Evolutionary conservation across 2,888 invertebrate species (phyloP).

Genomic region (Drosophila engyochracea): DNA sequence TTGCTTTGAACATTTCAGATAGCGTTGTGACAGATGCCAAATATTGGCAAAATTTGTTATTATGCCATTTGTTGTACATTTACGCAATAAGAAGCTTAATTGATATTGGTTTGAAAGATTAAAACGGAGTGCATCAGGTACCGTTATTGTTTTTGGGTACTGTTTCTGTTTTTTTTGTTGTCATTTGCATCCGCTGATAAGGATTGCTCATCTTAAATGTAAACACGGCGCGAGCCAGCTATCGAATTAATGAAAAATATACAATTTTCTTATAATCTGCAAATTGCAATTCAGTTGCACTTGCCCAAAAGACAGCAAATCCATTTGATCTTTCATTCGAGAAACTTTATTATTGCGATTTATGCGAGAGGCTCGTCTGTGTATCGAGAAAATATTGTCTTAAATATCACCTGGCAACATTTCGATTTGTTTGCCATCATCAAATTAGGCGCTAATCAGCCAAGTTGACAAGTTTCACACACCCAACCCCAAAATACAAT

Average conservation of each 20-base stretch:
- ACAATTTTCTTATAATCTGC: constrained; percentile 3
- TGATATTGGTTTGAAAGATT: not conserved
- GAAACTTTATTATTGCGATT: not conserved
- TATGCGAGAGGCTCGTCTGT: constrained; percentile 58
- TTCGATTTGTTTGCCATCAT: constrained; percentile 1
- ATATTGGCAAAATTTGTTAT: not conserved
- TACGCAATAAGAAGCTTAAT: not conserved
- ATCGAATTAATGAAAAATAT: constrained; percentile 56
- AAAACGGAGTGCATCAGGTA: not conserved
- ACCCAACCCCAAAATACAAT: constrained; percentile 11
- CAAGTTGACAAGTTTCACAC: constrained; percentile 42
- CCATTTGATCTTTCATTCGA: not conserved
- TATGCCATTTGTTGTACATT: not conserved
- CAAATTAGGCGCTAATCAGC: constrained; percentile 44
- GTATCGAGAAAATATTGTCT: not conserved
- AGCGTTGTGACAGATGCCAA: not conserved
- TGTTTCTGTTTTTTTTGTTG: not conserved
- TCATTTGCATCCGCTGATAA: constrained; percentile 33
- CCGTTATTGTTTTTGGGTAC: not conserved
- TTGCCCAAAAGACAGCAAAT: not conserved
- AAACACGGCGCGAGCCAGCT: constrained; percentile 52
- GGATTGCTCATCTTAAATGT: constrained; percentile 54
- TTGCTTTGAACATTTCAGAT: constrained; percentile 9
- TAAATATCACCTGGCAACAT: constrained; percentile 9
- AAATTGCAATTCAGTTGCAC: not conserved